phyloP scores from a whole-genome alignment of 2,888 invertebrate species.

The Aethes cnicana region DNA sequence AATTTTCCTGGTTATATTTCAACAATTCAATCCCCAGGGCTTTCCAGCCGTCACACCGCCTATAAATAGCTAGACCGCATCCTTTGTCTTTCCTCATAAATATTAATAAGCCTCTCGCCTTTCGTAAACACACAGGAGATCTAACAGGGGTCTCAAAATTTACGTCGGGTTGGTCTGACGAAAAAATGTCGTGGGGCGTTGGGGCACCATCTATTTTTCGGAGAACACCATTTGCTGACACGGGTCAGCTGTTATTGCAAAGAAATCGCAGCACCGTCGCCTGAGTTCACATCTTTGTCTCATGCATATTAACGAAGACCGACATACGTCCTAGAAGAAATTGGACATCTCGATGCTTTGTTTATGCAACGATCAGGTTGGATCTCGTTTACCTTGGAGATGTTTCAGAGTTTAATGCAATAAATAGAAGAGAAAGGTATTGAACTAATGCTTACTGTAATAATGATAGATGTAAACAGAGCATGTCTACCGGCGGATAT shows the following conservation, averaged over 20 bases:
- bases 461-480: conserved; percentile 35
- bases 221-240: conserved; percentile 64
- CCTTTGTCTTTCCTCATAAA: conserved; percentile 49
- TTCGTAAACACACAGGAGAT: conserved; percentile 52
- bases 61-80: conserved; percentile 29
- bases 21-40: conserved; percentile 16
- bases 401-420: too few relatives aligned
- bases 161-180: conserved; percentile 58
- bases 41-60: conserved; percentile 18
- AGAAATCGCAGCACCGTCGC: conserved; percentile 44
- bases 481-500: conserved; percentile 43
- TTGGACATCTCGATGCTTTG: conserved; percentile 46
- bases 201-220: conserved; percentile 54
- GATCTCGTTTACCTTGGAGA: too few relatives aligned
- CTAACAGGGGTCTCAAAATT: conserved; percentile 58
- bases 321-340: conserved; percentile 41
- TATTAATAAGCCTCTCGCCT: conserved; percentile 55
- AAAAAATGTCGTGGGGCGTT: conserved; percentile 55
- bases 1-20: conserved; percentile 19
- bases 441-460: conserved; percentile 1
- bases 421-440: conserved; percentile 25
- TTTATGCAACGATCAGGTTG: conserved; percentile 40
- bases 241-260: conserved; percentile 63
- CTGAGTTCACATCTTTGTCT: conserved; percentile 53
- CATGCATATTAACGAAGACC: conserved; percentile 65